Percentiles rank a stretch among this genome's conserved stretches.
Conservation (phyloP, 2,888 invertebrate genomes). For the Dryobota labecula region DNA sequence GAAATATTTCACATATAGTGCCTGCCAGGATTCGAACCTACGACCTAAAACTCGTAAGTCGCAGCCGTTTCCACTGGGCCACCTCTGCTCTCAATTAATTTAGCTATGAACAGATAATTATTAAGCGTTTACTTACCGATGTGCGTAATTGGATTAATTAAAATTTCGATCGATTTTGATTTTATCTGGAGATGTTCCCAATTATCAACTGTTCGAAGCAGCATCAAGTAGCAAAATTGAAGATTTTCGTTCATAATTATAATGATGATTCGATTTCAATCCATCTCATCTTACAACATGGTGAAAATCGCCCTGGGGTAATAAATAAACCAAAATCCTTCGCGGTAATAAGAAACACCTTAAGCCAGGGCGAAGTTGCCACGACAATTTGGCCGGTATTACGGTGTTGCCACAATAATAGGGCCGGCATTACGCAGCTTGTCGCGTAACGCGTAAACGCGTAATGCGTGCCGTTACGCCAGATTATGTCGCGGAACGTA, state of each 20-base stretch:
- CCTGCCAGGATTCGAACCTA: no score
- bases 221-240: background rate
- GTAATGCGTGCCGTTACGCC: slow-evolving; percentile 57
- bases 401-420: slow-evolving; percentile 31
- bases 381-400: slow-evolving; percentile 44
- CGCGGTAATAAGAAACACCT: slow-evolving; percentile 32
- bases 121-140: background rate
- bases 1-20: no score
- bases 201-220: background rate
- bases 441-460: slow-evolving; percentile 57
- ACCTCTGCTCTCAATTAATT: no score
- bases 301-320: slow-evolving; percentile 20
- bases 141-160: background rate
- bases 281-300: background rate
- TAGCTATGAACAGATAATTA: background rate
- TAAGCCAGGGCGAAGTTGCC: slow-evolving; percentile 18
- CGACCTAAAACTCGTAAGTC: no score
- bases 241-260: background rate
- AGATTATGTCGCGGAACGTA: slow-evolving; percentile 59
- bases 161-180: background rate
- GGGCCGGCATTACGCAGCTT: slow-evolving; percentile 35
- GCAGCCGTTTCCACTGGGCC: no score
- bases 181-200: background rate
- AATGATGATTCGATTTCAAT: background rate
- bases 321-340: slow-evolving; percentile 46